Evolutionary conservation across 2,113 vertebrate species (phyloP).

Genomic region (Anhinga anhinga): DNA sequence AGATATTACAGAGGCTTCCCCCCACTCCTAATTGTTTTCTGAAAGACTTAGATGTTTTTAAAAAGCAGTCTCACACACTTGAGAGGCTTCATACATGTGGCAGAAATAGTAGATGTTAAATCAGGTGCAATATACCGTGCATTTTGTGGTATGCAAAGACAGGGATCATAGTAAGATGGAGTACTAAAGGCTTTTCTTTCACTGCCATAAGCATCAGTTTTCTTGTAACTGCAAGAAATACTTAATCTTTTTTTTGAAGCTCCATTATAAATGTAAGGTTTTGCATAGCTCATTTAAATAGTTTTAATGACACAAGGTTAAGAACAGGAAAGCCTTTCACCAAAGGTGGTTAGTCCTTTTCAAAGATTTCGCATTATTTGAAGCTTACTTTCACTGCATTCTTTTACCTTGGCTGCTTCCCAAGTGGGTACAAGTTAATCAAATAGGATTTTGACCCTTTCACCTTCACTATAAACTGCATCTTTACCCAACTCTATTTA

Average conservation of each 20-base stretch:
- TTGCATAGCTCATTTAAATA: constrained; percentile 53
- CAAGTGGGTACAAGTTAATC: constrained; percentile 65
- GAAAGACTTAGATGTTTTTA: background rate
- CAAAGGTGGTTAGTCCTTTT: constrained; percentile 54
- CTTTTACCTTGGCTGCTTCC: constrained; percentile 59
- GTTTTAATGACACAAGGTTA: constrained; percentile 59
- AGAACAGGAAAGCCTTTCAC: constrained; percentile 63
- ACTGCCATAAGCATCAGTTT: background rate
- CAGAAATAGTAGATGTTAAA: background rate
- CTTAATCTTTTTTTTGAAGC: constrained; percentile 3
- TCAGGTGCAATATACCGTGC: background rate
- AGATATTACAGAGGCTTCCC: background rate
- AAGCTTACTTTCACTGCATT: constrained; percentile 66
- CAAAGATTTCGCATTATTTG: constrained; percentile 62
- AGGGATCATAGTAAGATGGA: background rate
- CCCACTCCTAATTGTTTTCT: background rate
- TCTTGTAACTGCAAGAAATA: constrained; percentile 26
- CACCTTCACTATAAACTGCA: constrained; percentile 54
- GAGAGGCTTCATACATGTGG: background rate
- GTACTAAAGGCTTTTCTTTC: constrained; percentile 11
- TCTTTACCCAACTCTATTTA: constrained; percentile 71
- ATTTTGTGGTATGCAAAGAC: background rate
- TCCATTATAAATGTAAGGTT: constrained; percentile 24
- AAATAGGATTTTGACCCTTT: constrained; percentile 67
- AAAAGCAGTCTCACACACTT: background rate